Percentiles rank a stretch among this genome's conserved stretches.
These are phyloP conservation scores for Heteromurus nitidus DNA, from an alignment of 2,888 invertebrate species.

Conservation along the genomic window DNA sequence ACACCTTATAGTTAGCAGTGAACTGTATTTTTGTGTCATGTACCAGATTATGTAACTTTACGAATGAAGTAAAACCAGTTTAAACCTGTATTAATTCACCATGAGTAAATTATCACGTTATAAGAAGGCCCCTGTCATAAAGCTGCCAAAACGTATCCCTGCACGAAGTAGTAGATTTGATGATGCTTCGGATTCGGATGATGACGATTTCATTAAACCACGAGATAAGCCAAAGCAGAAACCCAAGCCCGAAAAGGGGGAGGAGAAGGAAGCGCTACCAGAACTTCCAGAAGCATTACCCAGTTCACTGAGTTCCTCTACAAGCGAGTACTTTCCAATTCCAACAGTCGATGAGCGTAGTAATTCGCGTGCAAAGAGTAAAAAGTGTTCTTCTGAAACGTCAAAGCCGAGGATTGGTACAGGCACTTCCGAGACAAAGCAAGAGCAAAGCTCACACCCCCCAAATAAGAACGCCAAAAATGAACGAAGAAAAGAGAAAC, in stretches of 20 bases:
- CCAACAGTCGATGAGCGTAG: background rate
- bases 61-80: no score
- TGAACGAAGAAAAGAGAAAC: no score
- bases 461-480: no score
- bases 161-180: background rate
- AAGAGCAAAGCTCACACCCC: no score
- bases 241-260: background rate
- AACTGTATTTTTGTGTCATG: no score
- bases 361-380: background rate
- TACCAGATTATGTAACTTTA: no score
- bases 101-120: conserved; percentile 61
- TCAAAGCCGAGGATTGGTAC: no score
- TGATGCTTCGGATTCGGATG: conserved; percentile 16
- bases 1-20: no score
- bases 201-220: conserved; percentile 54
- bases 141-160: conserved; percentile 11
- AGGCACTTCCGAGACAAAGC: background rate
- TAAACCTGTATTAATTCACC: background rate
- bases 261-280: no score
- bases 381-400: no score
- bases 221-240: background rate
- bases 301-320: background rate
- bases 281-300: background rate
- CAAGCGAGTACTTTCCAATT: background rate
- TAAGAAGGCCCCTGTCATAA: conserved; percentile 44